Conservation (phyloP, 2,797 vertebrate genomes). For the Chelon labrosus region DNA sequence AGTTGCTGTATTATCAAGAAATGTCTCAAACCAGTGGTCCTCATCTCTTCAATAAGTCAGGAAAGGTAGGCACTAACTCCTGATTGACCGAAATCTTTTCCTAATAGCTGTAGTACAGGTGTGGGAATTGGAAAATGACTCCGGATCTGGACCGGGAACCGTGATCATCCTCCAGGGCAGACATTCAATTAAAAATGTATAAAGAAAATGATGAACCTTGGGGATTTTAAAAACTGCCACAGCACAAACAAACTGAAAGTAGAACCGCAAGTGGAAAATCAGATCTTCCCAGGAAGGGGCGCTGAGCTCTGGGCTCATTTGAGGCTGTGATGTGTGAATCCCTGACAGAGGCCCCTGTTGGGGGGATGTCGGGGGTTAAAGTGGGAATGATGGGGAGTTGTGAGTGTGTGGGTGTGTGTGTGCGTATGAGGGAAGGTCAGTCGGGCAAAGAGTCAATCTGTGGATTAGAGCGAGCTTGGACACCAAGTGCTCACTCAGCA, state of each 20-base stretch:
- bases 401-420: constrained; percentile 12
- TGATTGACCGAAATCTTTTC: not conserved
- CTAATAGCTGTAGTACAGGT: not conserved
- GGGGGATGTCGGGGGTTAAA: constrained; percentile 45
- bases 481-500: constrained; percentile 82
- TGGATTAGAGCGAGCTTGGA: constrained; percentile 78
- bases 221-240: not conserved
- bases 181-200: too few species aligned
- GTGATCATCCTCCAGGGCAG: not conserved
- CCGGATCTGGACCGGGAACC: not conserved
- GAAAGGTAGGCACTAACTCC: not conserved
- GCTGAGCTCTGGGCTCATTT: constrained; percentile 22
- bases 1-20: not conserved
- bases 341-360: constrained; percentile 48
- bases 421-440: constrained; percentile 35
- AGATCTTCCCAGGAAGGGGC: constrained; percentile 25
- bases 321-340: constrained; percentile 54
- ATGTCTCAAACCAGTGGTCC: not conserved
- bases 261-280: not conserved
- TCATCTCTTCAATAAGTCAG: not conserved
- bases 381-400: constrained; percentile 16
- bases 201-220: not conserved
- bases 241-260: not conserved
- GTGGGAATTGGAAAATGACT: not conserved
- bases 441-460: constrained; percentile 75